Percentiles rank a stretch among this genome's conserved stretches.
Evolutionary conservation across 2,797 vertebrate genomes (phyloP).

Genomic region (Sylvia borin): DNA sequence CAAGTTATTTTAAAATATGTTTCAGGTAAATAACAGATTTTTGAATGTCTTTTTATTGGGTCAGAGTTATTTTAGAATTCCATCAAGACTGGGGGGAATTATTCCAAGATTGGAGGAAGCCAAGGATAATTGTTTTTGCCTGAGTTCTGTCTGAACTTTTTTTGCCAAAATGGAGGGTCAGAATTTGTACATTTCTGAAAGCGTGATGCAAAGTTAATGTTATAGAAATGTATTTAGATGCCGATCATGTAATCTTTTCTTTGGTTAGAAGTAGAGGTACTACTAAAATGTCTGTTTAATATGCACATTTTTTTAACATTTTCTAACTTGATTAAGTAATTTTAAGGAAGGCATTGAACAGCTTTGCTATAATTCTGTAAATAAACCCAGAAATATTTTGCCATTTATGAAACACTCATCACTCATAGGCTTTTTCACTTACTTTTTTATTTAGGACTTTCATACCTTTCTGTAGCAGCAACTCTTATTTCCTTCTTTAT

Average conservation of each 20-base stretch:
- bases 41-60: not conserved
- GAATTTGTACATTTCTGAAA: not conserved
- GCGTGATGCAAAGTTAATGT: not conserved
- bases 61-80: not conserved
- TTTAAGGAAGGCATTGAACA: not conserved
- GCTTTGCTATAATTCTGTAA: not conserved
- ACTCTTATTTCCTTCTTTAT: not conserved
- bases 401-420: not conserved
- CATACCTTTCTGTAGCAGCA: not conserved
- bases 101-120: not conserved
- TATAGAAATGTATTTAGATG: not conserved
- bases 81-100: not conserved
- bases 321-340: not conserved
- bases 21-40: not conserved
- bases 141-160: not conserved
- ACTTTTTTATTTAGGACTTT: not conserved
- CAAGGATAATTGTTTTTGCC: not conserved
- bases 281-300: not conserved
- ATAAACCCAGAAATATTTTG: not conserved
- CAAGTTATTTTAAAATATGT: not conserved
- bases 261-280: not conserved
- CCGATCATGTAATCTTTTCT: not conserved
- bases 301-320: not conserved
- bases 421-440: not conserved
- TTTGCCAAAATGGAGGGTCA: not conserved